phyloP scores from a whole-genome alignment of 2,797 vertebrate species.

The Sebastes vulpes region DNA sequence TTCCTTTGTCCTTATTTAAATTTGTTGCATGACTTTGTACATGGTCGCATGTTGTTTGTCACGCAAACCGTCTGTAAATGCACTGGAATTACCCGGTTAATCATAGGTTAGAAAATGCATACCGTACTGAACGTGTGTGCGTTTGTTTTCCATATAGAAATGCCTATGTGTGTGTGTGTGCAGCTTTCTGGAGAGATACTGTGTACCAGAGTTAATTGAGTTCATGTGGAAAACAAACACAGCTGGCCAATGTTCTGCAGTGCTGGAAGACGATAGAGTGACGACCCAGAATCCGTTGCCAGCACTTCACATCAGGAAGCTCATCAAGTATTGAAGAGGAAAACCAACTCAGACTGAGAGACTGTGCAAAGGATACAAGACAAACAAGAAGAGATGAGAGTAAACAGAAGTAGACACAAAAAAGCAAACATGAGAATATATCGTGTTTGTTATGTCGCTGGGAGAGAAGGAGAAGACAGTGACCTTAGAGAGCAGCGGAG shows the following conservation, averaged over 20 bases:
- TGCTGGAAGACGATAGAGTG: conserved; percentile 30
- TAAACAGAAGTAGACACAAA: neutral
- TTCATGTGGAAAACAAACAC: conserved; percentile 70
- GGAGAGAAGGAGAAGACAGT: neutral
- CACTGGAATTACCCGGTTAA: neutral
- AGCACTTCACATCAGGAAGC: conserved; percentile 61
- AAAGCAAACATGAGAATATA: neutral
- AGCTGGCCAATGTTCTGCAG: conserved; percentile 48
- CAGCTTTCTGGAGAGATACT: conserved; percentile 20
- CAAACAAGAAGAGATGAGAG: conserved; percentile 3
- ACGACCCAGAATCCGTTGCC: conserved; percentile 31
- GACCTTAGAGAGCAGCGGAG: conserved; percentile 19
- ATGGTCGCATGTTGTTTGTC: neutral
- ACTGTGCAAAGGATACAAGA: conserved; percentile 1
- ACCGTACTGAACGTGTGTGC: neutral
- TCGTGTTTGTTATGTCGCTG: neutral
- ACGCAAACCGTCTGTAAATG: neutral
- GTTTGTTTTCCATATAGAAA: neutral
- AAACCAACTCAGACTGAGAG: conserved; percentile 47
- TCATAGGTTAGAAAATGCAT: neutral
- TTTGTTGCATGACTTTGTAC: neutral
- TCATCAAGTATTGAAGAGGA: conserved; percentile 68
- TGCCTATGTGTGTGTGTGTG: neutral
- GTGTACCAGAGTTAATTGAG: conserved; percentile 54
- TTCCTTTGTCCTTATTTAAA: neutral